These are phyloP conservation scores for Phainopepla nitens DNA, from an alignment of 2,113 vertebrate species.

Conservation along the genomic window DNA sequence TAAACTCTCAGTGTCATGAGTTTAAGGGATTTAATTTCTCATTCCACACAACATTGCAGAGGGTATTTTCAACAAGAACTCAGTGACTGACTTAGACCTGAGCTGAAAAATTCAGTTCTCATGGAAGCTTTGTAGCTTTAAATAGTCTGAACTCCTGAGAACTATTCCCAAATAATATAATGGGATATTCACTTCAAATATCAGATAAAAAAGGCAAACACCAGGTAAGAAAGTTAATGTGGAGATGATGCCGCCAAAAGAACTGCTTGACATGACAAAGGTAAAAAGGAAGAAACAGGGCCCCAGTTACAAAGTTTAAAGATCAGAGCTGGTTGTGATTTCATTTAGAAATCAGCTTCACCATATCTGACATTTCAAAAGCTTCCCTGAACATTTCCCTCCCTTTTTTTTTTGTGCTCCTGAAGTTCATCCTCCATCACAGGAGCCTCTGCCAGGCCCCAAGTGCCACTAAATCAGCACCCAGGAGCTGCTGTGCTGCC, in stretches of 20 bases:
- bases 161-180: not conserved
- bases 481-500: not conserved
- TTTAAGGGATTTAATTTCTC: not conserved
- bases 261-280: not conserved
- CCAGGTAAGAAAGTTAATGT: not conserved
- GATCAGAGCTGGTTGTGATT: not conserved
- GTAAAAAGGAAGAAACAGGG: not conserved
- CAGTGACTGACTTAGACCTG: not conserved
- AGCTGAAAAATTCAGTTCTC: not conserved
- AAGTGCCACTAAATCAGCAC: fast-evolving
- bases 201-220: not conserved
- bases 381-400: not conserved
- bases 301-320: not conserved
- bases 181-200: not conserved
- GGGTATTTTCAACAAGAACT: not conserved
- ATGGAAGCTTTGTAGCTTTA: not conserved
- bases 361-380: not conserved
- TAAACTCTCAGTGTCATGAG: not conserved
- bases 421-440: not conserved
- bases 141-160: not conserved
- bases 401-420: not conserved
- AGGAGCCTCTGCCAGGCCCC: too few relatives aligned
- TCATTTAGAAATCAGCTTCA: not conserved
- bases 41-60: not conserved
- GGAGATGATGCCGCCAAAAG: not conserved